phyloP scores from a whole-genome alignment of 2,888 invertebrate species.

The Zaprionus bogoriensis region DNA sequence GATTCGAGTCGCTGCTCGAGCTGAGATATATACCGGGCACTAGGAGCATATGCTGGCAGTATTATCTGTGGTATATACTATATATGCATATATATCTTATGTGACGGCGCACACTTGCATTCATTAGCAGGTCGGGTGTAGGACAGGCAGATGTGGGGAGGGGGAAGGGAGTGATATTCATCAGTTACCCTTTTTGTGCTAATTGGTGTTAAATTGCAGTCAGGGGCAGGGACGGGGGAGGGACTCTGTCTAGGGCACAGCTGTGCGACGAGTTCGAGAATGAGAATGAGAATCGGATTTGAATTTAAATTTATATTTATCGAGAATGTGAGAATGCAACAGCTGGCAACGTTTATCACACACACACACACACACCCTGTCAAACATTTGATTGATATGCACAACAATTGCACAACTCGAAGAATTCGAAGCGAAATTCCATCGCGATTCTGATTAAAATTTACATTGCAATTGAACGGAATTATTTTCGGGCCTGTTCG shows the following conservation, averaged over 20 bases:
- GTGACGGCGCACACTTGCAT: conserved; percentile 32
- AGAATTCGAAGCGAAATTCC: conserved; percentile 32
- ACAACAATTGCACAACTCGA: conserved; percentile 48
- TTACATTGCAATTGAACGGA: conserved; percentile 6
- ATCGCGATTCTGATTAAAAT: conserved; percentile 26
- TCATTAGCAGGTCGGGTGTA: conserved; percentile 30
- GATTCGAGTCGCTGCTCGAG: conserved; percentile 20
- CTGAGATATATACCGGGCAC: conserved; percentile 3
- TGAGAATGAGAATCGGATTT: conserved; percentile 53
- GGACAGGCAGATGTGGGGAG: no score
- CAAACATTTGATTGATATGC: conserved; percentile 54
- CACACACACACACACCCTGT: conserved; percentile 10
- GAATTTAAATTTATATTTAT: conserved; percentile 28
- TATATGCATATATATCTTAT: conserved; percentile 14
- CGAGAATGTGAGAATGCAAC: conserved; percentile 28
- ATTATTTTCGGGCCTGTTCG: conserved; percentile 4
- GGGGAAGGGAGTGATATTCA: conserved; percentile 49
- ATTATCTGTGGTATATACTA: neutral
- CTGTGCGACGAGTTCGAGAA: conserved; percentile 49
- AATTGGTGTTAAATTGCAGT: conserved; percentile 64
- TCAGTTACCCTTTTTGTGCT: conserved; percentile 65
- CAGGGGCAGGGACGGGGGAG: neutral
- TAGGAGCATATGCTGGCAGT: neutral
- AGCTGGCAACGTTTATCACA: conserved; percentile 69
- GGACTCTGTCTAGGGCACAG: conserved; percentile 63